These are phyloP conservation scores for Aporophyla nigra DNA, from an alignment of 2,888 invertebrate species.

Conservation along the genomic window DNA sequence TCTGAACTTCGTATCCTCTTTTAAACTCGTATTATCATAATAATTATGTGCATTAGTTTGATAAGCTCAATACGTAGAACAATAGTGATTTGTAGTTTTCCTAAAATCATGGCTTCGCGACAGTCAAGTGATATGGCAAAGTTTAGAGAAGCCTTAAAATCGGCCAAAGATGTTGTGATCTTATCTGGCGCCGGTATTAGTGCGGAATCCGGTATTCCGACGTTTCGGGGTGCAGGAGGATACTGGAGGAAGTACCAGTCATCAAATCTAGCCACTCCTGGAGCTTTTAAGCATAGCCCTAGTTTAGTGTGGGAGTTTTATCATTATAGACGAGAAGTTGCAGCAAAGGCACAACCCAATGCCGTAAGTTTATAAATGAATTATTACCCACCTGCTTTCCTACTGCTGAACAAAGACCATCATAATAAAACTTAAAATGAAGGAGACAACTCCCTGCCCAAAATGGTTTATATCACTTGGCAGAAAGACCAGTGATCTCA, in stretches of 20 bases:
- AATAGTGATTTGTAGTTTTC: slow-evolving; percentile 41
- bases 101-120: slow-evolving; percentile 66
- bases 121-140: slow-evolving; percentile 73
- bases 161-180: slow-evolving; percentile 90
- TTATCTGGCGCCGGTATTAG: slow-evolving; percentile 93
- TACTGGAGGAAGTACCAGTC: slow-evolving; percentile 82
- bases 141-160: slow-evolving; percentile 89
- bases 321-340: slow-evolving; percentile 94
- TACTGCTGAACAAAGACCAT: not conserved
- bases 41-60: slow-evolving; percentile 66
- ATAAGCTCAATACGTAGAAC: slow-evolving; percentile 53
- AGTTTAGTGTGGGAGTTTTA: slow-evolving; percentile 96
- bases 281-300: slow-evolving; percentile 93
- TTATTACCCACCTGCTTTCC: not conserved
- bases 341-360: slow-evolving; percentile 92
- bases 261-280: slow-evolving; percentile 91
- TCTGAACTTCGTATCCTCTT: slow-evolving; percentile 26
- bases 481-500: not conserved
- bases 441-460: not conserved
- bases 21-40: not conserved
- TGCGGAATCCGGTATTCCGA: slow-evolving; percentile 95
- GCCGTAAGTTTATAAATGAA: slow-evolving; percentile 83
- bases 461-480: not conserved
- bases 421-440: not conserved
- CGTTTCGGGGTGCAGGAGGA: slow-evolving; percentile 95